Conservation (phyloP, 2,888 invertebrate genomes). For the Brachyopa scutellaris region DNA sequence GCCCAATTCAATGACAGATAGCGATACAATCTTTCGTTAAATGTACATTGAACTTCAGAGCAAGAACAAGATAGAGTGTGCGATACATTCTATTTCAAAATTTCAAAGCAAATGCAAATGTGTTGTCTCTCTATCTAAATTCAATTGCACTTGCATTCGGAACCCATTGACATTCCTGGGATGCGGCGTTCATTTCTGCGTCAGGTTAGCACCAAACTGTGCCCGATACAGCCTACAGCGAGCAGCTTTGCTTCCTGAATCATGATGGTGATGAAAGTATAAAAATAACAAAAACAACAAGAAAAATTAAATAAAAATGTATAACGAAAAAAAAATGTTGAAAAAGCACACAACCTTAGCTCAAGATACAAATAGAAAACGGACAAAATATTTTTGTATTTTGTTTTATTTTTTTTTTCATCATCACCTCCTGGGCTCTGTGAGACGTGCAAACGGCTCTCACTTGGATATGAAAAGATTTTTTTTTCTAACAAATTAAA, state of each 20-base stretch:
- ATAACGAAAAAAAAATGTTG: not conserved
- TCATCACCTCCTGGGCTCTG: constrained; percentile 21
- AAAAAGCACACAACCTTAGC: constrained; percentile 38
- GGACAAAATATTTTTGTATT: constrained; percentile 37
- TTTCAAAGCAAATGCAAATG: constrained; percentile 25
- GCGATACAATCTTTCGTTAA: constrained; percentile 62
- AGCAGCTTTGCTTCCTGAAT: constrained; percentile 31
- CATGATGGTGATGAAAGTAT: constrained; percentile 9
- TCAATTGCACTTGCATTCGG: constrained; percentile 41
- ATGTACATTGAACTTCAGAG: constrained; percentile 82
- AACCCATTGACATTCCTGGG: constrained; percentile 37
- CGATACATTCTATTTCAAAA: constrained; percentile 59
- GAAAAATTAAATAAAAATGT: constrained; percentile 29
- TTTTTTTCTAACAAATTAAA: constrained; percentile 20
- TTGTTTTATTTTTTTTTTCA: not conserved
- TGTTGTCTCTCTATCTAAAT: constrained; percentile 35
- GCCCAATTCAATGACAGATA: constrained; percentile 53
- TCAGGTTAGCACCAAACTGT: constrained; percentile 55
- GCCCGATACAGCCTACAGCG: constrained; percentile 15
- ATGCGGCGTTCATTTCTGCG: constrained; percentile 63
- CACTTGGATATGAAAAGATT: not conserved
- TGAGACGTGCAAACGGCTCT: constrained; percentile 32
- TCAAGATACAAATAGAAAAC: constrained; percentile 65
- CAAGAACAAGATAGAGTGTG: constrained; percentile 56
- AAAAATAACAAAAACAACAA: constrained; percentile 15